A percentile compares a stretch with the other conserved stretches of the same genome.
Conservation (phyloP, 37 sponge, comb jelly and placozoan species). For the Dysidea cf. avara region DNA sequence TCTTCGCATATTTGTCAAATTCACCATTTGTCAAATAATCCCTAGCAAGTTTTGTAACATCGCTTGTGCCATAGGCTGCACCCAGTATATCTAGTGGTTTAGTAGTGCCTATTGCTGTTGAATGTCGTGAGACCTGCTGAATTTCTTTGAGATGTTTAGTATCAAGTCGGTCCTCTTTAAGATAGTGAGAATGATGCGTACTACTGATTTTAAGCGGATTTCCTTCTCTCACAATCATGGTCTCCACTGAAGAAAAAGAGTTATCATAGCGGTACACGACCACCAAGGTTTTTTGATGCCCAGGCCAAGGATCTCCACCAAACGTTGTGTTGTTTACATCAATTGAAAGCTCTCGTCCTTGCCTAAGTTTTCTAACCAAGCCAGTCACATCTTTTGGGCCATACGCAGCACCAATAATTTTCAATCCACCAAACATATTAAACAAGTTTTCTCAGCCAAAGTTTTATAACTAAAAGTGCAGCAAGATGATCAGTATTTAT, state of each 20-base stretch:
- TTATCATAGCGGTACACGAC: background rate
- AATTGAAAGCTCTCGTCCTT: background rate
- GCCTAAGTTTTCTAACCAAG: background rate
- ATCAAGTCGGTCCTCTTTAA: background rate
- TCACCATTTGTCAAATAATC: background rate
- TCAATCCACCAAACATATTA: no score
- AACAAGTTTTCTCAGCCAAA: no score
- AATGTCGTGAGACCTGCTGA: background rate
- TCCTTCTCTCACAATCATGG: background rate
- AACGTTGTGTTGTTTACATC: background rate
- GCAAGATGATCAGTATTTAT: no score
- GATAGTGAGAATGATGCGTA: no score
- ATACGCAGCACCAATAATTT: conserved; percentile 8
- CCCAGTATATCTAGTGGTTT: background rate
- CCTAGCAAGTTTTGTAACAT: background rate
- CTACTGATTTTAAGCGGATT: background rate
- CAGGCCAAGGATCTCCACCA: conserved; percentile 8
- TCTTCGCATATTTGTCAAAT: conserved; percentile 1
- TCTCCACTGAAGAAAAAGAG: background rate
- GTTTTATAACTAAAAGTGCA: no score
- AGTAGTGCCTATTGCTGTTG: background rate
- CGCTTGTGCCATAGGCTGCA: background rate
- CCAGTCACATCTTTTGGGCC: conserved; percentile 11
- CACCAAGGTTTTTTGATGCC: background rate
- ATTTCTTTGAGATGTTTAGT: background rate